Evolutionary conservation across 2,113 vertebrate genomes (phyloP).

Genomic region (Aviceda subcristata): DNA sequence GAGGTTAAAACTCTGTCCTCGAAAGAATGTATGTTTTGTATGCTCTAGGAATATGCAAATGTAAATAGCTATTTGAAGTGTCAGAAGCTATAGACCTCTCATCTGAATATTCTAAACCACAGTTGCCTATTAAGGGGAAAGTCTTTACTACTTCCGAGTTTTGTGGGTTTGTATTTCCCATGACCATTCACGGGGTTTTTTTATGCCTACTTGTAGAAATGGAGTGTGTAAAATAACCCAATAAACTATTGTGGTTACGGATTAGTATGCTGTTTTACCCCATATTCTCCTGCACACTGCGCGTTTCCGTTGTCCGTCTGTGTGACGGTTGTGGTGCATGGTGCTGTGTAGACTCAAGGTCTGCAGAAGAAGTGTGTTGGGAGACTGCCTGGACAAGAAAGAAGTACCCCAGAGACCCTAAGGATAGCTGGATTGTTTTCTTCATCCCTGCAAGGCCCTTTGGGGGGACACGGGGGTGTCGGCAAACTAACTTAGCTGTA

Average conservation of each 20-base stretch:
- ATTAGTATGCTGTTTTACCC: neutral
- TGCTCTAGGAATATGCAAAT: conserved; percentile 13
- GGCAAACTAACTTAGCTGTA: neutral
- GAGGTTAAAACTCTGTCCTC: conserved; percentile 7
- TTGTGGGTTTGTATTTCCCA: neutral
- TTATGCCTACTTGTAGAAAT: neutral
- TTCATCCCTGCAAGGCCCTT: neutral
- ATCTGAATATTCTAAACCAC: neutral
- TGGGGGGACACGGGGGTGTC: neutral
- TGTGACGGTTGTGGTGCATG: neutral
- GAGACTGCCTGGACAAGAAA: neutral
- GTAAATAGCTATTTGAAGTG: neutral
- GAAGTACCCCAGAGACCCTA: neutral
- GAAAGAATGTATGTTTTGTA: neutral
- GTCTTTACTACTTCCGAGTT: neutral
- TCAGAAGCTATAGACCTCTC: neutral
- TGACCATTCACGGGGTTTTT: neutral
- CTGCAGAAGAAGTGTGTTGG: neutral
- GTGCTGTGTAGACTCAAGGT: neutral
- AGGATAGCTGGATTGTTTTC: neutral
- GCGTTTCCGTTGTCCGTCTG: rapidly evolving
- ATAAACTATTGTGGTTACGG: neutral
- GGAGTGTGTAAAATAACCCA: neutral
- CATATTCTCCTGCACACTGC: rapidly evolving
- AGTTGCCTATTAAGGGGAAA: neutral